Evolutionary conservation across 1,140 invertebrate species (phyloP).

Genomic region (Scaptomyza graminum): DNA sequence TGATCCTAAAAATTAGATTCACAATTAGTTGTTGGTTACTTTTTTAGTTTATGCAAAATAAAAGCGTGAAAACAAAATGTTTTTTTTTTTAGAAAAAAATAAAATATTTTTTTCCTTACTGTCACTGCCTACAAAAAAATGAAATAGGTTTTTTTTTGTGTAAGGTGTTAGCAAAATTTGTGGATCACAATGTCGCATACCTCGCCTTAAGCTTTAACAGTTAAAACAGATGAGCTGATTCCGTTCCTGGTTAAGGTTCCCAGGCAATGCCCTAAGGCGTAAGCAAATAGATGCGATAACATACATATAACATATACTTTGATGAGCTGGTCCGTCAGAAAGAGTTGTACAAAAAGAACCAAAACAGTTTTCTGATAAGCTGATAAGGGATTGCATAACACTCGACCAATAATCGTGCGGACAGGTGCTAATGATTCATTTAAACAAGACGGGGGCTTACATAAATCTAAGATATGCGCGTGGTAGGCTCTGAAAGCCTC

Average conservation of each 20-base stretch:
- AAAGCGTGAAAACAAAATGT: no score
- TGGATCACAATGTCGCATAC: background rate
- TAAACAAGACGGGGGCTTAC: slow-evolving; percentile 13
- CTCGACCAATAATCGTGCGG: slow-evolving; percentile 52
- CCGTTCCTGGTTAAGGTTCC: background rate
- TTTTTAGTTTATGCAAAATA: no score
- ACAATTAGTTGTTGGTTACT: background rate
- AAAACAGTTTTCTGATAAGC: slow-evolving; percentile 46
- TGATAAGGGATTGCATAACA: slow-evolving; percentile 67
- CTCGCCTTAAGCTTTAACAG: background rate
- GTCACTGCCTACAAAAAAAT: no score
- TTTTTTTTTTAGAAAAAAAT: no score
- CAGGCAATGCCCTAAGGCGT: background rate
- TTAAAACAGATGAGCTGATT: background rate
- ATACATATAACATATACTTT: background rate
- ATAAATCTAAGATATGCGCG: slow-evolving; percentile 29
- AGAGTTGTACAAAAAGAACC: slow-evolving; percentile 4
- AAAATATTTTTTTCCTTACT: no score
- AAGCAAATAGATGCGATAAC: background rate
- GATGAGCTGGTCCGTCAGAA: slow-evolving; percentile 13
- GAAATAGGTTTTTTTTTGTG: no score
- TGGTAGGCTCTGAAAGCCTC: background rate
- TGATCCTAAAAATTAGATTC: slow-evolving; percentile 59
- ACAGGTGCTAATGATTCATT: slow-evolving; percentile 55
- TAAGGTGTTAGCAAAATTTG: no score